phyloP scores from a whole-genome alignment of 2,113 vertebrate species.

The Clarias gariepinus region DNA sequence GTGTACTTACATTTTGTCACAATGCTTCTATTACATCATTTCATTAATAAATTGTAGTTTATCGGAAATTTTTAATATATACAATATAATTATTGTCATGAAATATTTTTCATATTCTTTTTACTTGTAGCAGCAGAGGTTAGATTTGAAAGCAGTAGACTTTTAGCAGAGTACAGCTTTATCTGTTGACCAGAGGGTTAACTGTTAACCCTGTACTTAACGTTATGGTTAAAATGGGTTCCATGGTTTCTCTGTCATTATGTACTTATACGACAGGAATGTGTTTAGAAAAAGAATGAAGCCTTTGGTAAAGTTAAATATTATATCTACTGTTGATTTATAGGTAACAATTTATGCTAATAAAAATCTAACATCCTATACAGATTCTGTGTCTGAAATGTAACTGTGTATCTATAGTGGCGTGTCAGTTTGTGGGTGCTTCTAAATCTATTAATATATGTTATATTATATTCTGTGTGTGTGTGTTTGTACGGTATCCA shows the following conservation, averaged over 20 bases:
- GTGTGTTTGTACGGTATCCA: constrained; percentile 9
- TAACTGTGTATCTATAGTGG: background rate
- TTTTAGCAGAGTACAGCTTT: background rate
- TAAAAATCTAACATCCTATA: background rate
- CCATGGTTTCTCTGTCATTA: background rate
- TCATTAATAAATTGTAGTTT: background rate
- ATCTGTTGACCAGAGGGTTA: background rate
- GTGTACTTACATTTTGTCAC: background rate
- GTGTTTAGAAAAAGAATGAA: background rate
- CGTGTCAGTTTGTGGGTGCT: background rate
- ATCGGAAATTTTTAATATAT: background rate
- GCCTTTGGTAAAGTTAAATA: background rate
- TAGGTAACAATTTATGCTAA: background rate
- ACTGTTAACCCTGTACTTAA: background rate
- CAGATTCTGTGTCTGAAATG: background rate
- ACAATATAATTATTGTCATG: too few species aligned
- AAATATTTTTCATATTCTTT: background rate
- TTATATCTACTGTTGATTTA: background rate
- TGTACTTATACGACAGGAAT: background rate
- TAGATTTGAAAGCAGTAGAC: background rate
- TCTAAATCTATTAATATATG: constrained; percentile 5
- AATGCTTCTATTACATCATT: background rate
- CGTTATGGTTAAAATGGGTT: background rate
- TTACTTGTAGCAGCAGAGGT: background rate
- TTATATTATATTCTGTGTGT: constrained; percentile 21